Evolutionary conservation across 2,797 vertebrate genomes (phyloP).

Genomic region (Capromys pilorides): DNA sequence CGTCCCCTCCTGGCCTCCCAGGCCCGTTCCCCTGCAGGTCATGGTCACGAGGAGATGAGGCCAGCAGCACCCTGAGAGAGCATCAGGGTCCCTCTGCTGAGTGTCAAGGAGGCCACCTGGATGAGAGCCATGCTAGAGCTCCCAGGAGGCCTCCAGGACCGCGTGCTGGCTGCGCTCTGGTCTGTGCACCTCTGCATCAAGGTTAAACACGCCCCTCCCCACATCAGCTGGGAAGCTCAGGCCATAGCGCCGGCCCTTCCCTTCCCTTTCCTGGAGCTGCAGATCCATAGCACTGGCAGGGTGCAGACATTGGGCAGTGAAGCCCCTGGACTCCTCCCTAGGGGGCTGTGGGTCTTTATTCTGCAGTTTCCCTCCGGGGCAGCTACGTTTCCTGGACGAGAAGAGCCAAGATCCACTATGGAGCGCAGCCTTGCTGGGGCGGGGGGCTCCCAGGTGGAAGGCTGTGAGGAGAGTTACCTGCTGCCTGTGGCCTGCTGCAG

Average conservation of each 20-base stretch:
- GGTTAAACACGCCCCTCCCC: background rate
- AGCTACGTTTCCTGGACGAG: background rate
- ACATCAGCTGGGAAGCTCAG: background rate
- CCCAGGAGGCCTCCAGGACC: too few species aligned
- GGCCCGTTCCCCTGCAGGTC: background rate
- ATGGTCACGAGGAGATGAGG: background rate
- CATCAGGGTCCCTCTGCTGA: background rate
- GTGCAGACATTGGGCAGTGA: fast-evolving
- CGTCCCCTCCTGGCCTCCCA: fast-evolving
- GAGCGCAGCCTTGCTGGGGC: background rate
- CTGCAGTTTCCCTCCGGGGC: background rate
- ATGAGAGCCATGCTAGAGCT: background rate
- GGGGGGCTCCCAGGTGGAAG: background rate
- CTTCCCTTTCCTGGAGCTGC: background rate
- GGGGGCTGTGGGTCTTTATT: too few species aligned
- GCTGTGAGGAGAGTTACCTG: background rate
- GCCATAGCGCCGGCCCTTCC: background rate
- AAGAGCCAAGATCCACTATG: background rate
- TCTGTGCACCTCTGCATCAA: background rate
- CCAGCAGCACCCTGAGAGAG: background rate
- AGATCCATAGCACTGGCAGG: background rate
- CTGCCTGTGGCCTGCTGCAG: background rate
- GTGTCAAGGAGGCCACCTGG: background rate
- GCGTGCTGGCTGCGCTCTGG: fast-evolving
- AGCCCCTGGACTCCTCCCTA: background rate